Evolutionary conservation across 2,113 vertebrate genomes (phyloP).

Genomic region (Oryzias melastigma): DNA sequence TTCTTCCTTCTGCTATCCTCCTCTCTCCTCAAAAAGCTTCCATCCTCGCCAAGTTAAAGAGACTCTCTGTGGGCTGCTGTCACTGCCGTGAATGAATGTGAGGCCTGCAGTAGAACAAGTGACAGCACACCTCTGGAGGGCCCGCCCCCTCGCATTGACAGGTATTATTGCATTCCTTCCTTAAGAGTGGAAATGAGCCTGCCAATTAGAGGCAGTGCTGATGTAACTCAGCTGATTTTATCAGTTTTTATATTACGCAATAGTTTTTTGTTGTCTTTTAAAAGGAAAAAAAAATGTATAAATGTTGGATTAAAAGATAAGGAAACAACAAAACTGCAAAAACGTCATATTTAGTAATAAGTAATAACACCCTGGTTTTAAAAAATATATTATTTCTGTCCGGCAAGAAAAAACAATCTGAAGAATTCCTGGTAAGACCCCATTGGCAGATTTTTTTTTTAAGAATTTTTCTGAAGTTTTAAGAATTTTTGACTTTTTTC

Average conservation of each 20-base stretch:
- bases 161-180: constrained; percentile 65
- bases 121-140: constrained; percentile 50
- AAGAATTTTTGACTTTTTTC: no score
- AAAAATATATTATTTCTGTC: no score
- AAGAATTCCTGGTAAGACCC: no score
- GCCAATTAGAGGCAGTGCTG: background rate
- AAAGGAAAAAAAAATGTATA: no score
- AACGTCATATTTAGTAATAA: no score
- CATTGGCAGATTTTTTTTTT: no score
- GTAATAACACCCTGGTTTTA: no score
- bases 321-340: no score
- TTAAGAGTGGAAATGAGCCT: background rate
- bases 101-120: constrained; percentile 23
- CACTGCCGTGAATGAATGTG: constrained; percentile 8
- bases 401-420: no score
- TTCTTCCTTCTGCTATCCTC: constrained; percentile 7
- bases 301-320: no score
- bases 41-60: constrained; percentile 26
- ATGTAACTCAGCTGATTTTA: constrained; percentile 13
- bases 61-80: constrained; percentile 2
- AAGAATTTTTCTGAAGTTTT: no score
- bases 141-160: constrained; percentile 53
- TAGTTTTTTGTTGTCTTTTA: background rate
- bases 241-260: background rate
- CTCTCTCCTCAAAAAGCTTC: constrained; percentile 26